Percentiles rank a stretch among this genome's conserved stretches.
Conservation (phyloP, 2,888 invertebrate genomes). For the Cynaeus angustus region DNA sequence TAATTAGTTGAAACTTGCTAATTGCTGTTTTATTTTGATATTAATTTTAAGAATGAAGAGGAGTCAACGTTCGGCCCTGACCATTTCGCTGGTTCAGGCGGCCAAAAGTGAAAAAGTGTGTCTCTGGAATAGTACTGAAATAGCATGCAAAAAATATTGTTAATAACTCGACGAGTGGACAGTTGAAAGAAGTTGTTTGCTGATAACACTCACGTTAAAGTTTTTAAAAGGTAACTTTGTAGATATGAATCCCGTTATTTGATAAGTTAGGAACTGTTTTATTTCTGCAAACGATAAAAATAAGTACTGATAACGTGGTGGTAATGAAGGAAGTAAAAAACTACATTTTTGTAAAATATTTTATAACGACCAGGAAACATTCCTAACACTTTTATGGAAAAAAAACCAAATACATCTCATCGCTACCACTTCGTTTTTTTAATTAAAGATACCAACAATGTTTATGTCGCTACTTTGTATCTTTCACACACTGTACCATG, state of each 20-base stretch:
- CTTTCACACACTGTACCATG: background rate
- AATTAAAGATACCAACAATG: too few species aligned
- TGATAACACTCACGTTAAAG: too few species aligned
- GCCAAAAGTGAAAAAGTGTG: constrained; percentile 24
- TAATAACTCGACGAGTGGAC: background rate
- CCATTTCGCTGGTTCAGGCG: constrained; percentile 14
- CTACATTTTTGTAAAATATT: too few species aligned
- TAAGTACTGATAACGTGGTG: too few species aligned
- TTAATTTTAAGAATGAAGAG: constrained; percentile 20
- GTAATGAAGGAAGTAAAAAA: too few species aligned
- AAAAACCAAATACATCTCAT: too few species aligned
- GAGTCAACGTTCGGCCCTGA: constrained; percentile 39
- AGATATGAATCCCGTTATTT: background rate
- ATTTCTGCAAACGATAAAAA: background rate
- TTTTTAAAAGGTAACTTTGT: too few species aligned
- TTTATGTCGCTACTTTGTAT: too few species aligned
- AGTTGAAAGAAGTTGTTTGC: background rate
- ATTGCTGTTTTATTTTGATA: constrained; percentile 20
- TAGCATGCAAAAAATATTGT: background rate
- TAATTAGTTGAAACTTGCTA: constrained; percentile 26
- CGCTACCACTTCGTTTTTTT: too few species aligned
- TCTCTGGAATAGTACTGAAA: constrained; percentile 5
- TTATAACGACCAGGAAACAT: too few species aligned
- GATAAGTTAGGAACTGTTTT: background rate
- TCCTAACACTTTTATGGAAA: too few species aligned